These are phyloP conservation scores for Drosophila santomea DNA, from an alignment of 1,140 invertebrate genomes.

Conservation along the genomic window DNA sequence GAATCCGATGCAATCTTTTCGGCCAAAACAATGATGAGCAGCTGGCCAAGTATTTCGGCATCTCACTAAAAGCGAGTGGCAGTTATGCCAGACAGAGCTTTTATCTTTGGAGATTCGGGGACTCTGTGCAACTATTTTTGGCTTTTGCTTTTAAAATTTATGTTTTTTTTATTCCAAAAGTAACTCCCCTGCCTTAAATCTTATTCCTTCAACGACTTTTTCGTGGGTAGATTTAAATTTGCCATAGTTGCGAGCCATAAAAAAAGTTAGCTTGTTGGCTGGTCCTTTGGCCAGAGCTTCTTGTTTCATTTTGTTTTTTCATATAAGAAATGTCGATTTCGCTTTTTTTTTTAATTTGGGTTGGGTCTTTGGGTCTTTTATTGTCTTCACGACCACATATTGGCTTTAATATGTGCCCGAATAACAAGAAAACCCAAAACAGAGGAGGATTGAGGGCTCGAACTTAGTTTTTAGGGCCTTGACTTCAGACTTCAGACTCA, in stretches of 20 bases:
- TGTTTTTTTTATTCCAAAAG: constrained; percentile 4
- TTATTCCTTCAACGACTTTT: constrained; percentile 22
- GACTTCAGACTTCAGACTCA: constrained; percentile 36
- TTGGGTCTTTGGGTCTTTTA: constrained; percentile 61
- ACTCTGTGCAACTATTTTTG: constrained; percentile 66
- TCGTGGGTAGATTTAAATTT: constrained; percentile 48
- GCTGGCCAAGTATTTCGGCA: constrained; percentile 67
- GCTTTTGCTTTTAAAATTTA: constrained; percentile 58
- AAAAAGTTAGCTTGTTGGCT: constrained; percentile 45
- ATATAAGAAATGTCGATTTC: constrained; percentile 73
- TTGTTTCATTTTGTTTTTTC: constrained; percentile 46
- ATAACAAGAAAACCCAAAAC: constrained; percentile 29
- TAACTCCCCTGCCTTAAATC: constrained; percentile 27
- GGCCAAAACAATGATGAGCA: constrained; percentile 66
- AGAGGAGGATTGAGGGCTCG: constrained; percentile 38
- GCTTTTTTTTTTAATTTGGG: constrained; percentile 56
- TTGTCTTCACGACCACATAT: constrained; percentile 78
- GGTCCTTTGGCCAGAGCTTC: constrained; percentile 38
- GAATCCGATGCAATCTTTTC: constrained; percentile 17
- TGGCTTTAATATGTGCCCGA: constrained; percentile 64
- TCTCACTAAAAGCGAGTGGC: constrained; percentile 56
- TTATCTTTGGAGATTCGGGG: constrained; percentile 16
- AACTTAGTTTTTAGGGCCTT: constrained; percentile 62
- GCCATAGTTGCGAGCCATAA: constrained; percentile 46
- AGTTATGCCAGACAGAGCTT: constrained; percentile 44